phyloP scores from a whole-genome alignment of 2,797 vertebrate genomes.

The Neosalanx taihuensis region DNA sequence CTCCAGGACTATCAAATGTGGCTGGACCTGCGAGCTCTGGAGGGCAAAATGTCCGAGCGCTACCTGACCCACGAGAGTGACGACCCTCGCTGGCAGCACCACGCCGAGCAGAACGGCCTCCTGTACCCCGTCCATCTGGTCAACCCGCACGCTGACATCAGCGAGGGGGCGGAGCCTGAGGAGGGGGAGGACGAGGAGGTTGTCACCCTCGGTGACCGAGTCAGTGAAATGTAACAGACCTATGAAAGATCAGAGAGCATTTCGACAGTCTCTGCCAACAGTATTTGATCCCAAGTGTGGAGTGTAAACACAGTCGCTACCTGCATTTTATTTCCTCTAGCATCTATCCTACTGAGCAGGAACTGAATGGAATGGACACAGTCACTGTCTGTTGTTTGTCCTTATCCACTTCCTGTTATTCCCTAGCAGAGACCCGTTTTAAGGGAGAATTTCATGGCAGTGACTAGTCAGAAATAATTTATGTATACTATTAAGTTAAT shows the following conservation, averaged over 20 bases:
- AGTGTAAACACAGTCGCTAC: background rate
- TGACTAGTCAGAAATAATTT: background rate
- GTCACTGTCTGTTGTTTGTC: too few relatives aligned
- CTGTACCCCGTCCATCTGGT: slow-evolving; percentile 83
- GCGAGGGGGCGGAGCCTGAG: slow-evolving; percentile 72
- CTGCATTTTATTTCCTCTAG: background rate
- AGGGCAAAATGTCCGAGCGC: slow-evolving; percentile 88
- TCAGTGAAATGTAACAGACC: slow-evolving; percentile 91
- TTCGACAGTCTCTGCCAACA: background rate
- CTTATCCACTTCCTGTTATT: background rate
- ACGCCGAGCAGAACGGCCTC: slow-evolving; percentile 84
- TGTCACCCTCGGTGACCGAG: slow-evolving; percentile 91
- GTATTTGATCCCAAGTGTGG: background rate
- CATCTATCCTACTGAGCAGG: background rate
- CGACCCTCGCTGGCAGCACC: slow-evolving; percentile 89
- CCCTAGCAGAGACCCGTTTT: background rate
- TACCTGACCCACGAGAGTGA: slow-evolving; percentile 98
- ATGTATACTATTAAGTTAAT: background rate
- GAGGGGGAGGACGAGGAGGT: slow-evolving; percentile 81
- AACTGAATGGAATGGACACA: background rate
- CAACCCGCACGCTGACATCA: slow-evolving; percentile 61
- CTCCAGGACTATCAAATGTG: slow-evolving; percentile 95
- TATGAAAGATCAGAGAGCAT: background rate
- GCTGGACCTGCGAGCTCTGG: slow-evolving; percentile 91
- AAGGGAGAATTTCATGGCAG: background rate